phyloP scores from a whole-genome alignment of 2,888 invertebrate genomes.

The Autographa pulchrina region DNA sequence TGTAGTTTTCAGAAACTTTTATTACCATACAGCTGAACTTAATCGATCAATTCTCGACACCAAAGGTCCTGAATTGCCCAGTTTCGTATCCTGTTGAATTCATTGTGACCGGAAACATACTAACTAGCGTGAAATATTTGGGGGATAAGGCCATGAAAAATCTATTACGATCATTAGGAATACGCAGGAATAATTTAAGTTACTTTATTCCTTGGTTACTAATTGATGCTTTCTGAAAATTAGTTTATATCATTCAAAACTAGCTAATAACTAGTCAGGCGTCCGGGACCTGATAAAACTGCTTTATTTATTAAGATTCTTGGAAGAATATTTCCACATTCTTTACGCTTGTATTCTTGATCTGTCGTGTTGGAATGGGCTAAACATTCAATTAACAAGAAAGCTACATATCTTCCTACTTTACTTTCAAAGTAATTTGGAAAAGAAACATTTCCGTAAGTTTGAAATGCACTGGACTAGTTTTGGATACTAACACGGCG shows the following conservation, averaged over 20 bases:
- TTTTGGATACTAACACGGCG: too few relatives aligned
- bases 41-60: too few relatives aligned
- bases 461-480: too few relatives aligned
- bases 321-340: not conserved
- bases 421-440: not conserved
- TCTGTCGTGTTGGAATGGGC: conserved; percentile 2
- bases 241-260: not conserved
- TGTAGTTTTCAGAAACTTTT: too few relatives aligned
- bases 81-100: too few relatives aligned
- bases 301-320: not conserved
- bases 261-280: not conserved
- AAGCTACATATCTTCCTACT: not conserved
- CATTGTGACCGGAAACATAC: too few relatives aligned
- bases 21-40: too few relatives aligned
- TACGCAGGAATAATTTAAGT: too few relatives aligned
- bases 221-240: not conserved
- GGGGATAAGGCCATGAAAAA: too few relatives aligned
- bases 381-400: not conserved
- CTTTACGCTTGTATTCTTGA: not conserved
- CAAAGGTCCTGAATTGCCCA: too few relatives aligned
- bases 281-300: not conserved
- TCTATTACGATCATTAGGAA: too few relatives aligned
- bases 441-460: not conserved
- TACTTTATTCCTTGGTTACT: not conserved
- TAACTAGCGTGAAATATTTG: too few relatives aligned